These are phyloP conservation scores for Scaptomyza caliginosa DNA, from an alignment of 2,888 invertebrate genomes.

Conservation along the genomic window DNA sequence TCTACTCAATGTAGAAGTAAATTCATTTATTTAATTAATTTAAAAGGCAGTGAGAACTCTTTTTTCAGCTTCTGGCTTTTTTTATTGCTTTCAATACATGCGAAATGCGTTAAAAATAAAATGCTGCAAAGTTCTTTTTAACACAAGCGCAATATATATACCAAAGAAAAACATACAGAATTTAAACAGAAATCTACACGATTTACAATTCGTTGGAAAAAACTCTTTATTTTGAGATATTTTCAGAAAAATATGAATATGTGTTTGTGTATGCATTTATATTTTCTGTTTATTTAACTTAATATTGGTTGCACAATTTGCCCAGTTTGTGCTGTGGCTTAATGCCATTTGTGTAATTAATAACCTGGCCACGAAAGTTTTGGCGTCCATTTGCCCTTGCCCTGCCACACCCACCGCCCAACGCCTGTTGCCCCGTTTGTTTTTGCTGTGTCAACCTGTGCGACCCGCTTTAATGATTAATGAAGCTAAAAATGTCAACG, in stretches of 20 bases:
- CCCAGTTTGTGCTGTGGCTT: slow-evolving; percentile 24
- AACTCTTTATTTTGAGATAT: neutral
- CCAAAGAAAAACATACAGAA: neutral
- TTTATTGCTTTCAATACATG: neutral
- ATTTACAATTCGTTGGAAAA: neutral
- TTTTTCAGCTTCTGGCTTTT: slow-evolving; percentile 2
- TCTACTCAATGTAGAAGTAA: neutral
- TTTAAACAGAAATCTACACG: neutral
- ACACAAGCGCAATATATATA: neutral
- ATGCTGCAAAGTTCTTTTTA: neutral
- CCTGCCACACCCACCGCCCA: neutral
- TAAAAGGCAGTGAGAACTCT: neutral
- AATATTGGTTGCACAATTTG: slow-evolving; percentile 53
- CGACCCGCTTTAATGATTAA: slow-evolving; percentile 69
- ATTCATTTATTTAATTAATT: neutral
- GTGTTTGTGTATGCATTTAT: neutral
- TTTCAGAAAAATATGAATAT: neutral
- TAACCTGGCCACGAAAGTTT: slow-evolving; percentile 44
- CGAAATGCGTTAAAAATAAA: slow-evolving; percentile 5
- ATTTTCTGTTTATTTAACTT: slow-evolving; percentile 27
- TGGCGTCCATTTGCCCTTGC: slow-evolving; percentile 21
- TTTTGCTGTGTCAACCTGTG: slow-evolving; percentile 51
- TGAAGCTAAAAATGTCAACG: slow-evolving; percentile 71
- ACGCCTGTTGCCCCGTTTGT: slow-evolving; percentile 21
- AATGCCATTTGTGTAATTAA: slow-evolving; percentile 70